Conservation (phyloP, 2,888 invertebrate genomes). For the Gortyna flavago region DNA sequence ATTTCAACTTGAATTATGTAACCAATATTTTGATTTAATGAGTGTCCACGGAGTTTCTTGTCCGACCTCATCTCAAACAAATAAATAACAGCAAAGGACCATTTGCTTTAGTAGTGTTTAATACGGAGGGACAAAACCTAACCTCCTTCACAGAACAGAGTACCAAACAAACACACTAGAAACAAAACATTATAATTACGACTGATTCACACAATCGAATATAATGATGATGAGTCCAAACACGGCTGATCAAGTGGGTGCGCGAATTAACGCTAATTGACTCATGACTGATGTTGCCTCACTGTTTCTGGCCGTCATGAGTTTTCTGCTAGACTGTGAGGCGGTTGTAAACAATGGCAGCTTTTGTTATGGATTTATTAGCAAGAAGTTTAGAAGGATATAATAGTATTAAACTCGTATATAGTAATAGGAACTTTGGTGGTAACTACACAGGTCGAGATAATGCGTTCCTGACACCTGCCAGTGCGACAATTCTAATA, state of each 20-base stretch:
- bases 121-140: not conserved
- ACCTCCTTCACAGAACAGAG: not conserved
- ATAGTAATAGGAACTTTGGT: no score
- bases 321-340: slow-evolving; percentile 32
- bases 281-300: slow-evolving; percentile 7
- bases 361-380: not conserved
- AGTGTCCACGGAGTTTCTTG: not conserved
- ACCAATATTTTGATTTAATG: not conserved
- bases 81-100: not conserved
- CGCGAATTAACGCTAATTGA: slow-evolving; percentile 55
- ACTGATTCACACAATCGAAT: slow-evolving; percentile 55
- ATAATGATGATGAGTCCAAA: slow-evolving; percentile 55
- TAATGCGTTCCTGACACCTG: no score
- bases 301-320: slow-evolving; percentile 17
- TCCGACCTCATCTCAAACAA: not conserved
- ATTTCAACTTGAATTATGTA: not conserved
- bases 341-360: slow-evolving; percentile 22
- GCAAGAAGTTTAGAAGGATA: not conserved
- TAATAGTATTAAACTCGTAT: no score
- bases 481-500: no score
- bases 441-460: no score
- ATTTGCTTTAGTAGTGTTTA: not conserved
- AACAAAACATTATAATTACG: slow-evolving; percentile 39
- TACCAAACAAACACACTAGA: slow-evolving; percentile 9
- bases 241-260: slow-evolving; percentile 55